phyloP scores from a whole-genome alignment of 2,888 invertebrate species.

The Eretmocerus hayati region DNA sequence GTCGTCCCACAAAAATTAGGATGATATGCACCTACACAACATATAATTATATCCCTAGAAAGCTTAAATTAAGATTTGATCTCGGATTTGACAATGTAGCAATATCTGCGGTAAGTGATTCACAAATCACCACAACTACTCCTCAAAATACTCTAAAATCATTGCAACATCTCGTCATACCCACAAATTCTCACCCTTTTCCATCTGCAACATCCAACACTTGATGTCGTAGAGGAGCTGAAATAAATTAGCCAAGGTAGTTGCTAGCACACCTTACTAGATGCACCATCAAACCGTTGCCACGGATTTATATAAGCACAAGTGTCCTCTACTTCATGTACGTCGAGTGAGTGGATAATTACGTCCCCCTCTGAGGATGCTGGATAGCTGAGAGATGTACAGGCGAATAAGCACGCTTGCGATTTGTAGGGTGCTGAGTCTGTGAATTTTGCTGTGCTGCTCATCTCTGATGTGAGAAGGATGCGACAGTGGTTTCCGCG shows the following conservation, averaged over 20 bases:
- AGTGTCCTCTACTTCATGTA: constrained; percentile 24
- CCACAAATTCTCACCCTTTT: constrained; percentile 43
- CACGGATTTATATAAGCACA: constrained; percentile 12
- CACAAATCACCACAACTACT: constrained; percentile 55
- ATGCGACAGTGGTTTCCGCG: background rate
- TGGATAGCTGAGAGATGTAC: no score
- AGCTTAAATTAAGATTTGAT: no score
- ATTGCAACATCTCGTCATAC: no score
- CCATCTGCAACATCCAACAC: constrained; percentile 33
- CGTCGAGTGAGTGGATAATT: constrained; percentile 18
- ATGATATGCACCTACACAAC: no score
- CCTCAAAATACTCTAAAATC: no score
- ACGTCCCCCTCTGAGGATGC: constrained; percentile 2
- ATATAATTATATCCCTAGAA: no score
- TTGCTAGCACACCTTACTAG: no score
- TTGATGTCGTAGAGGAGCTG: constrained; percentile 31
- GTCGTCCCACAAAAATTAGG: no score
- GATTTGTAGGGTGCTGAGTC: no score
- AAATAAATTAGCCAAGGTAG: constrained; percentile 45
- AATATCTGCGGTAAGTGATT: constrained; percentile 58
- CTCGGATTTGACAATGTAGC: no score
- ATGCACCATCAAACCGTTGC: constrained; percentile 1
- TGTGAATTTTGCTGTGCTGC: background rate
- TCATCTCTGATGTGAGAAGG: background rate
- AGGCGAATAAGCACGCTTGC: no score